Base-by-base conservation (phyloP, 2,113 vertebrate genomes). In the Tachycineta bicolor region DNA sequence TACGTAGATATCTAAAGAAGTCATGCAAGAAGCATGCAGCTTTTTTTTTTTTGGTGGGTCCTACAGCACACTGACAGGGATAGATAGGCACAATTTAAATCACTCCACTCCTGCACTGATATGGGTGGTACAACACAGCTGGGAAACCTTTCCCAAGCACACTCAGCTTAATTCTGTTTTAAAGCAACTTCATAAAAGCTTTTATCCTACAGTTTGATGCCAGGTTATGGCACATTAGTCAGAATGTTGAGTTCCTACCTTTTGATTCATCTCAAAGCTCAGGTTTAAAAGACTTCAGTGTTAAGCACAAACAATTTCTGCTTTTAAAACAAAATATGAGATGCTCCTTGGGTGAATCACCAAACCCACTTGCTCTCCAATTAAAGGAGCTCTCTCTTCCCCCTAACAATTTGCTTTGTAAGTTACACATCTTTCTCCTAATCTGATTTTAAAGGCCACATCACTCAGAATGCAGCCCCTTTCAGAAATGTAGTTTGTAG, bases 191-290 rank as follows among this genome's bases (percentile, higher is more conserved):
- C 55, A 43, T 74, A 58, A 69, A 94, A 89, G 43, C n/a, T 62
- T 89, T 93, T 71, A 70, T 44, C 84, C 65, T 39, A 63, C 25
- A 67, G 16, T 34, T 44, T 55, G 60, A 84, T 0, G 0, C 11
- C 11, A 75, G 43, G 43, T 91, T 84, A 58, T n/a, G 24, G 52
- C 19, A 63, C 47, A 75, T 94, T 84, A 96, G 56, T 95, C 84
- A 89, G 65, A 63, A 88, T 1, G 14, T 11, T 69, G 55, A 52
- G 68, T 78, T 84, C 34, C 85, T 9, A 75, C 39, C 14, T 94
- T 87, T 91, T 75, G 86, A 93, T 90, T 92, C 26, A 83, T 56
- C 69, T 75, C 33, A 87, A 87, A 75, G 73, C 65, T 82, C 65
- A 41, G 47, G 26, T 39, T 93, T 87, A 71, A 68, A 53, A 84